phyloP scores from a whole-genome alignment of 30 jellyfish, hydroid and myxozoan genomes.

The Pseudorhiza aurosa region DNA sequence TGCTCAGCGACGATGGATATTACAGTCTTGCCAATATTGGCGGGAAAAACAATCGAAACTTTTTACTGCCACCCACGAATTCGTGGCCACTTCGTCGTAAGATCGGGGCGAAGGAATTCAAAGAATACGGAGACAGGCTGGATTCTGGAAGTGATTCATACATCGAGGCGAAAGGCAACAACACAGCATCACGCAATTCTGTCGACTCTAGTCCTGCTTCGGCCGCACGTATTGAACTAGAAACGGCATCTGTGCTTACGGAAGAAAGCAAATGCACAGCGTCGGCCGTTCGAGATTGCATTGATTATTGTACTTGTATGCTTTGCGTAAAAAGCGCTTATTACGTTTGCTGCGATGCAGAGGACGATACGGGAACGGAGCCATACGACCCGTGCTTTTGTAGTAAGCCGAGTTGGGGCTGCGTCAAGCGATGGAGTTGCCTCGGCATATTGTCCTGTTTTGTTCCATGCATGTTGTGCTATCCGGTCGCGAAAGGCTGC shows the following conservation, averaged over 20 bases:
- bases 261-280: not conserved
- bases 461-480: conserved; percentile 49
- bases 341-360: conserved; percentile 50
- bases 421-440: conserved; percentile 54
- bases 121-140: conserved; percentile 54
- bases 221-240: conserved; percentile 18
- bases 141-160: conserved; percentile 59
- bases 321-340: conserved; percentile 65
- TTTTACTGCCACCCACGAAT: conserved; percentile 59
- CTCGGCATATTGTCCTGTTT: conserved; percentile 46
- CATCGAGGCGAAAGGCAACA: not conserved
- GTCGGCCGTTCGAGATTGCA: conserved; percentile 23
- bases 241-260: not conserved
- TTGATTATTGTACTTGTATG: conserved; percentile 73
- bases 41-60: conserved; percentile 16
- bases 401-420: conserved; percentile 51
- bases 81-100: conserved; percentile 75
- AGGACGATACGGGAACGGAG: conserved; percentile 59
- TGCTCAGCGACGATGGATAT: conserved; percentile 59
- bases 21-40: conserved; percentile 40
- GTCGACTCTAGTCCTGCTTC: conserved; percentile 34
- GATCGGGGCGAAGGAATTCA: conserved; percentile 47
- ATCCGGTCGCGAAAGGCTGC: conserved; percentile 68
- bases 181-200: conserved; percentile 7
- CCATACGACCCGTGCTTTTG: conserved; percentile 57